Base-by-base conservation (phyloP, 2,888 invertebrate genomes). In the Amaurobius ferox region DNA sequence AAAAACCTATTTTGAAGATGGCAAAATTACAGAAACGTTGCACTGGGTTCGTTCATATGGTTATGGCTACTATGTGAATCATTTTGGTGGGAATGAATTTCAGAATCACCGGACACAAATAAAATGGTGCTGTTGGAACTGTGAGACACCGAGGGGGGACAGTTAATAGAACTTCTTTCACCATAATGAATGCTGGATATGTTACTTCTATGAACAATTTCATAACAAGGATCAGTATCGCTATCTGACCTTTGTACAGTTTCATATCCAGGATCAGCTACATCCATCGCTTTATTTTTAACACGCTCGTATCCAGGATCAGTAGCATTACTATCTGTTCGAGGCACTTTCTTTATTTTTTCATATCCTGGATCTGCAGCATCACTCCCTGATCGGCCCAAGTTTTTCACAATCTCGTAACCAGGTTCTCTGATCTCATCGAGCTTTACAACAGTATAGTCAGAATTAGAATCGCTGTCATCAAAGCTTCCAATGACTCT, bases 231-330 rank as follows among this genome's bases (percentile, higher is more conserved):
- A 68, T 88, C 88, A 0, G 80, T 79, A 48, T 83, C 86, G 71
- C 81, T 83, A 28, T 88, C 86, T 2, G 81, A 74, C 48, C 86
- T 72, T 39, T 83, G 81, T 23, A 88, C 83, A 1, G 81, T 79
- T 44, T 88, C 88, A 72, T 88, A 88, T 6, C 79, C 86, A 30
- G 86, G 88, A 64, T 88, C 88, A 19, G 32, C 64, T 5, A 62
- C 1, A 19, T 87, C 70, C 7, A 74, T 71, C 5, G n/a, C 35
- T 71, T 88, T 87, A 29, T 80, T 80, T 29, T 67, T 13, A 16
- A 87, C 87, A 6, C 83, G 40, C 30, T 88, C 88, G 48, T 88
- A 88, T 7, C 88, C 88, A 29, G 88, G 88, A 83, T 88, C 88
- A 5, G 74, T 79, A 5, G 81, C 79, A 78, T 88, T 80, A 67